Evolutionary conservation across 35 echinoderm and acorn worm species (phyloP), one percentile per base, ranked within the genome.

Genomic region (Hemicentrotus pulcherrimus): DNA sequence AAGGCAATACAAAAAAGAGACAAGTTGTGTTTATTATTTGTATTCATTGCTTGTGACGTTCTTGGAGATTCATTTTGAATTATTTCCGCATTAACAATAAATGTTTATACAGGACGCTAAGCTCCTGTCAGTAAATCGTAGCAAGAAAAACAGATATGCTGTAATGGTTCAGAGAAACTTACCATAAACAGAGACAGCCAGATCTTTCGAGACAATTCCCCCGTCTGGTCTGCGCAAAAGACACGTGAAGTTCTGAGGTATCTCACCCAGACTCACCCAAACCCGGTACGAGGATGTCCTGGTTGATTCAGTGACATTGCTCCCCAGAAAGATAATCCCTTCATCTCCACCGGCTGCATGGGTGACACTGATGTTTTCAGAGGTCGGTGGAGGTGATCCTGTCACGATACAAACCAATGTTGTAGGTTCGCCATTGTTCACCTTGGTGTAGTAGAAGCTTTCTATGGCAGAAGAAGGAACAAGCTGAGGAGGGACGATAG

Each of bases 381-480:
- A 4, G 10, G 47, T 10, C 13, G 92, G 92, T n/a, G 8, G 92
- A 31, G 92, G 92, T 15, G 14, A 32, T 58, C 47, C 47, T 10
- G 47, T 32, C 92, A 50, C 92, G 0, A 32, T 4, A 85, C 94
- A 95, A 46, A 87, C 50, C 31, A 95, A 2, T 78, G 45, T 86
- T 1, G 86, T 95, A 10, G 45, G 85, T 32, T 95, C 33, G 45
- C 87, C 48, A 46, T 50, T 22, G 86, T 89, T 95, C 5, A 89
- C 87, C 94, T 89, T 89, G 87, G 35, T 32, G 86, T 48, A 90
- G 12, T 87, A 31, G 13, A 88, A 87, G 86, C 94, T 88, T 16
- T 31, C 48, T 46, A 87, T 88, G 31, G 46, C 48, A 30, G 13
- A 95, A 32, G 46, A 95, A 88, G 86, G 65, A 78, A 87, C 22